Conservation (phyloP, 2,797 vertebrate species). For the Huso huso region DNA sequence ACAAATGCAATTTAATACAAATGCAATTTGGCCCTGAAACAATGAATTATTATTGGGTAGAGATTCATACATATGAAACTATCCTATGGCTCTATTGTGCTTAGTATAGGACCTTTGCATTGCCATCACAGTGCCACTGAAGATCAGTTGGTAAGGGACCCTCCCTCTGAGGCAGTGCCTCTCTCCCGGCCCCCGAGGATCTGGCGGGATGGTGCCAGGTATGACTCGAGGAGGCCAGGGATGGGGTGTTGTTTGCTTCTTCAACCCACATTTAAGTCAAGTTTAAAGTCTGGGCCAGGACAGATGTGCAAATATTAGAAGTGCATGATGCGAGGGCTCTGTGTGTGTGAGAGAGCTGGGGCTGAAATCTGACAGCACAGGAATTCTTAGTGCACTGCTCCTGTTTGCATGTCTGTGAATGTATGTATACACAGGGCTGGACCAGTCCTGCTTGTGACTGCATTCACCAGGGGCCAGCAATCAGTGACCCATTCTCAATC, state of each 20-base stretch:
- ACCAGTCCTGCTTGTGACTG: neutral
- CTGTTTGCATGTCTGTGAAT: conserved; percentile 2
- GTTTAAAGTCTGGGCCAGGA: conserved; percentile 14
- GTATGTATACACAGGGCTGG: neutral
- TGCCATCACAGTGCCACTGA: too few relatives aligned
- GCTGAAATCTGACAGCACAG: neutral
- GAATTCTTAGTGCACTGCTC: neutral
- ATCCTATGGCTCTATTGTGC: too few relatives aligned
- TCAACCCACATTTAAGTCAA: conserved; percentile 12
- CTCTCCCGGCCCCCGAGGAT: neutral
- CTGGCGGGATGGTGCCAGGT: neutral
- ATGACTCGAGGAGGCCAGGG: neutral
- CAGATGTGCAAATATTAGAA: conserved; percentile 24
- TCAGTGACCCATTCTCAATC: too few relatives aligned
- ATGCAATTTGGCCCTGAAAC: too few relatives aligned
- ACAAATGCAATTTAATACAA: too few relatives aligned
- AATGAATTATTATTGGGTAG: too few relatives aligned
- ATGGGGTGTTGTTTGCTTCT: conserved; percentile 16
- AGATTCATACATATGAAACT: too few relatives aligned
- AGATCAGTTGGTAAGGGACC: too few relatives aligned
- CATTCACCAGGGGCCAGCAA: too few relatives aligned
- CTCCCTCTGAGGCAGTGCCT: too few relatives aligned
- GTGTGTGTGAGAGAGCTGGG: neutral
- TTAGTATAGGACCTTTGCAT: too few relatives aligned
- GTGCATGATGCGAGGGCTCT: neutral